Evolutionary conservation across 2,797 vertebrate genomes (phyloP).

Genomic region (Neomorphus geoffroyi): DNA sequence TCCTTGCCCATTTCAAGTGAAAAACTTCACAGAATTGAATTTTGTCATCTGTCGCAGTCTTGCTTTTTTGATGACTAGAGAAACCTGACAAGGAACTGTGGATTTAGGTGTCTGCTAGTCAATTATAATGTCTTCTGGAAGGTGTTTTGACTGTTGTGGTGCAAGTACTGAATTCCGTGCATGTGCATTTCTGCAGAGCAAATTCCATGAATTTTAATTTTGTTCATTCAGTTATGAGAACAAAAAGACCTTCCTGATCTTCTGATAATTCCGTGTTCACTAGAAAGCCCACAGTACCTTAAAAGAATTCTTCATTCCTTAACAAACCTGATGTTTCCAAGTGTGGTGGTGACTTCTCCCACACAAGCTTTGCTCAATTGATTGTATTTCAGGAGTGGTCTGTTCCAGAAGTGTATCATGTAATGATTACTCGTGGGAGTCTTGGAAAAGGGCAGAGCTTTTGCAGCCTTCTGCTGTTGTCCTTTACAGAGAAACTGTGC

Average conservation of each 20-base stretch:
- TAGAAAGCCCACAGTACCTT: neutral
- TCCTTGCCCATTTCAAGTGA: neutral
- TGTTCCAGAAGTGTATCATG: neutral
- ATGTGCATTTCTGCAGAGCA: neutral
- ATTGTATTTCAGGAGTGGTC: neutral
- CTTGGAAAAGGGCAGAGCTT: neutral
- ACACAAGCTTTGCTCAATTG: neutral
- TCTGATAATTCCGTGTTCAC: neutral
- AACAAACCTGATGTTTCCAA: neutral
- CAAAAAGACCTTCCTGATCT: neutral
- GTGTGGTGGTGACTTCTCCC: neutral
- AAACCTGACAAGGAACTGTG: neutral
- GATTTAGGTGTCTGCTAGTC: neutral
- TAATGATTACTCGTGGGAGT: neutral
- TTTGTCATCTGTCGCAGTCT: neutral
- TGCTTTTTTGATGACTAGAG: neutral
- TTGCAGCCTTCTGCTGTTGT: neutral
- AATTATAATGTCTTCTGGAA: neutral
- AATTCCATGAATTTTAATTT: neutral
- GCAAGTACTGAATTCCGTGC: neutral
- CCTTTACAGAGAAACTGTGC: neutral
- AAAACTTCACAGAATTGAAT: neutral
- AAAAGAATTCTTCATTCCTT: neutral
- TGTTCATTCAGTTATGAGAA: neutral
- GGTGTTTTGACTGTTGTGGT: neutral